phyloP scores from a whole-genome alignment of 30 jellyfish, hydroid and myxozoan species.

The Mastigias papua region DNA sequence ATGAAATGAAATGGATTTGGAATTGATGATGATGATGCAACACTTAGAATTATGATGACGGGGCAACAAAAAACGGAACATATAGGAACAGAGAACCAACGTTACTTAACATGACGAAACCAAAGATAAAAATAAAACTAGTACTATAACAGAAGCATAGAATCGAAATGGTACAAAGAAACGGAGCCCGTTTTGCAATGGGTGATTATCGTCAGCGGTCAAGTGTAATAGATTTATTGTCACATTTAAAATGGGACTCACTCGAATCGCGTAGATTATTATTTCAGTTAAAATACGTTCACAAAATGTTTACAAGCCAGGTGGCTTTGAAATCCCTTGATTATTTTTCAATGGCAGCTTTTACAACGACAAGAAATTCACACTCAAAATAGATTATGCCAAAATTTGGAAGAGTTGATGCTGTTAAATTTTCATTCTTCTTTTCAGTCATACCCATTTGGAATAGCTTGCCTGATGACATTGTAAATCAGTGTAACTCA shows the following conservation, averaged over 20 bases:
- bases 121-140: too few relatives aligned
- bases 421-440: conserved; percentile 8
- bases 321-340: conserved; percentile 53
- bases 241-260: conserved; percentile 49
- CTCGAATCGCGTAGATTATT: conserved; percentile 55
- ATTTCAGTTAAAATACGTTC: conserved; percentile 59
- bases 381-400: conserved; percentile 54
- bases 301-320: conserved; percentile 43
- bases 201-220: conserved; percentile 65
- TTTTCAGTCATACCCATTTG: conserved; percentile 19
- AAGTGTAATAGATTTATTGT: conserved; percentile 46
- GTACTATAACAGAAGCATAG: conserved; percentile 35
- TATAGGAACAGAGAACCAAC: too few relatives aligned
- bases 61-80: too few relatives aligned
- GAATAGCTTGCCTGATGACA: conserved; percentile 23
- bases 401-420: conserved; percentile 60
- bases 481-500: conserved; percentile 13
- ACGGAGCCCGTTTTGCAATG: conserved; percentile 56
- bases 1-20: too few relatives aligned
- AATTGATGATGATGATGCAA: too few relatives aligned
- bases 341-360: conserved; percentile 65
- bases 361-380: conserved; percentile 62
- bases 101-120: conserved; percentile 32
- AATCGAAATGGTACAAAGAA: conserved; percentile 55
- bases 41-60: too few relatives aligned